A percentile compares a stretch with the other conserved stretches of the same genome.
Conservation (phyloP, 2,797 vertebrate genomes). For the Apodemus agrarius region DNA sequence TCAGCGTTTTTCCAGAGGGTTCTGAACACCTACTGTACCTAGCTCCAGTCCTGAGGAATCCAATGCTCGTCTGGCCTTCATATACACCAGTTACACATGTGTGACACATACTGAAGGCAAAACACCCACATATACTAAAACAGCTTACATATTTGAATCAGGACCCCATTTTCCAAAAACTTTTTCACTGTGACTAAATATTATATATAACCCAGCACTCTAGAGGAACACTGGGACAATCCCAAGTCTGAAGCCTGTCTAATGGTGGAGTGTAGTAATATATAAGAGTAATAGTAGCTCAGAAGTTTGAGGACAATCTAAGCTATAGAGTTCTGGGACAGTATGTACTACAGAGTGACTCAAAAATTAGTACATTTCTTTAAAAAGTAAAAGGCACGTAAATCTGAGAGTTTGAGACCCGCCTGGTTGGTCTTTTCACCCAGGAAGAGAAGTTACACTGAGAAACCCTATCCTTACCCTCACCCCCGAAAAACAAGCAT, state of each 20-base stretch:
- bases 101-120: background rate
- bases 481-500: background rate
- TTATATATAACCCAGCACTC: too few relatives aligned
- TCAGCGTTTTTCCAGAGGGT: background rate
- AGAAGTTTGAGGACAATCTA: background rate
- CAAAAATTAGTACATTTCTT: background rate
- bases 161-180: background rate
- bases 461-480: background rate
- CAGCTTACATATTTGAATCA: background rate
- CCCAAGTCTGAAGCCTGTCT: background rate
- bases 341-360: background rate
- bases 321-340: background rate
- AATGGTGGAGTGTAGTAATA: background rate
- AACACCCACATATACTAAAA: background rate
- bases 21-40: background rate
- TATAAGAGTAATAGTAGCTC: background rate
- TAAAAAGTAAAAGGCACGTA: background rate
- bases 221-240: background rate
- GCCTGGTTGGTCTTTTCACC: background rate
- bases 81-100: background rate
- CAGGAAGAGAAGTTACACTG: background rate
- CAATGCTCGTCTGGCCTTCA: background rate
- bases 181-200: background rate
- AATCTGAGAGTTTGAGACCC: background rate
- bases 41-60: background rate